Conservation (phyloP, 2,888 invertebrate species). For the Ochropleura plecta region DNA sequence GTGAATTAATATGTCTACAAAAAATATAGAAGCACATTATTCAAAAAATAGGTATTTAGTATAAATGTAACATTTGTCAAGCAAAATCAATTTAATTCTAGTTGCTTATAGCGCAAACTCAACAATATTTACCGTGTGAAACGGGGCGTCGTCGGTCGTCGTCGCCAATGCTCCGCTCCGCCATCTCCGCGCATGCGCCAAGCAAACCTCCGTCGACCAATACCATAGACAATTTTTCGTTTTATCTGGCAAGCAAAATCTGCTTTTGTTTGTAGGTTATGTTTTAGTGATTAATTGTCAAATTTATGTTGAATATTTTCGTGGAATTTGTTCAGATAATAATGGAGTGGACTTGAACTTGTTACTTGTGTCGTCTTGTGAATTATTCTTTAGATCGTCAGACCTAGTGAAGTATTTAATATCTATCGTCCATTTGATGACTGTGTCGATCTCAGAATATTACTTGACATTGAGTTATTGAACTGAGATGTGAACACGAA, state of each 20-base stretch:
- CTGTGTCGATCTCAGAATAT: slow-evolving; percentile 75
- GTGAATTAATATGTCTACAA: not conserved
- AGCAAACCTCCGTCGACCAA: slow-evolving; percentile 57
- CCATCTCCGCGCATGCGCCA: slow-evolving; percentile 80
- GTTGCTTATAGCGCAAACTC: slow-evolving; percentile 64
- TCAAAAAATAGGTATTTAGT: not conserved
- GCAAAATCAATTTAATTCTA: slow-evolving; percentile 62
- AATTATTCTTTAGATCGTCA: slow-evolving; percentile 58
- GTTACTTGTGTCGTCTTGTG: slow-evolving; percentile 65
- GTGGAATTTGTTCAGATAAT: slow-evolving; percentile 73
- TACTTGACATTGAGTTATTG: slow-evolving; percentile 85
- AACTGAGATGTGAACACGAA: slow-evolving; percentile 84
- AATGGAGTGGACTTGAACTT: slow-evolving; percentile 78
- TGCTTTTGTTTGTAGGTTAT: slow-evolving; percentile 87
- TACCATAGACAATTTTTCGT: slow-evolving; percentile 83
- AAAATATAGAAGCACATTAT: not conserved
- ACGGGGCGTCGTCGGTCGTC: slow-evolving; percentile 48
- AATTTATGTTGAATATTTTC: slow-evolving; percentile 83
- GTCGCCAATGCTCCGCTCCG: slow-evolving; percentile 27
- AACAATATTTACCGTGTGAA: slow-evolving; percentile 50
- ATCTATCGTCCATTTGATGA: slow-evolving; percentile 71
- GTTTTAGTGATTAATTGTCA: slow-evolving; percentile 88
- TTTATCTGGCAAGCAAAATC: slow-evolving; percentile 77
- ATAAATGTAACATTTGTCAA: not conserved
- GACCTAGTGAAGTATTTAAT: slow-evolving; percentile 60